phyloP scores from a whole-genome alignment of 2,113 vertebrate genomes.

The Aix galericulata region DNA sequence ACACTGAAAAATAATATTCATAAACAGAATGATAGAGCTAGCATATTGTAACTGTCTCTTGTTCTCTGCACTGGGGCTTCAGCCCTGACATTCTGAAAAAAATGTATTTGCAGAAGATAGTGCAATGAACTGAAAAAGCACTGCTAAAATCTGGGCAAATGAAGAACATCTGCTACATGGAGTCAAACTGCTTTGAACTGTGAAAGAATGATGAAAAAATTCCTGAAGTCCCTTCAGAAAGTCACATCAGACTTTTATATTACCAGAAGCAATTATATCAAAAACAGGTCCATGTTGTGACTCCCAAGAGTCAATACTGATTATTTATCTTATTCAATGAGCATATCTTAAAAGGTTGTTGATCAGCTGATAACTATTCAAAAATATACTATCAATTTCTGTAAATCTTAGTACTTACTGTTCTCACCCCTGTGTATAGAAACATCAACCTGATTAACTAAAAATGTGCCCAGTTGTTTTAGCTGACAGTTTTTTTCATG shows the following conservation, averaged over 20 bases:
- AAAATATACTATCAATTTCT: not conserved
- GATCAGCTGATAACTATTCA: not conserved
- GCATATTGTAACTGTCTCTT: not conserved
- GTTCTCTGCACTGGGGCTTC: not conserved
- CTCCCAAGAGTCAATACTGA: not conserved
- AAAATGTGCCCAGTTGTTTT: not conserved
- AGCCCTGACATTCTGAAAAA: not conserved
- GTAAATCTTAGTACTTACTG: not conserved
- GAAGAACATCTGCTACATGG: not conserved
- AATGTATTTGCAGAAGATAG: not conserved
- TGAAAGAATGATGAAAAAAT: not conserved
- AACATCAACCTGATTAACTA: not conserved
- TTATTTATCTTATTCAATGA: not conserved
- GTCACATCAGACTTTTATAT: not conserved
- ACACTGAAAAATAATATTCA: not conserved
- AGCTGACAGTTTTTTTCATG: not conserved
- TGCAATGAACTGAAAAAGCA: not conserved
- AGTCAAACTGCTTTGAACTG: not conserved
- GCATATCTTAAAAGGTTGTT: not conserved
- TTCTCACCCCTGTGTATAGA: accelerated
- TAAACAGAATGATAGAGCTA: not conserved
- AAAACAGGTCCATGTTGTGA: not conserved
- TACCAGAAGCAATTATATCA: not conserved
- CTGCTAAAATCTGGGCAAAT: accelerated
- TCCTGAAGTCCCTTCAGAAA: not conserved